phyloP scores from a whole-genome alignment of 2,888 invertebrate species.

The Metallyticus violacea region DNA sequence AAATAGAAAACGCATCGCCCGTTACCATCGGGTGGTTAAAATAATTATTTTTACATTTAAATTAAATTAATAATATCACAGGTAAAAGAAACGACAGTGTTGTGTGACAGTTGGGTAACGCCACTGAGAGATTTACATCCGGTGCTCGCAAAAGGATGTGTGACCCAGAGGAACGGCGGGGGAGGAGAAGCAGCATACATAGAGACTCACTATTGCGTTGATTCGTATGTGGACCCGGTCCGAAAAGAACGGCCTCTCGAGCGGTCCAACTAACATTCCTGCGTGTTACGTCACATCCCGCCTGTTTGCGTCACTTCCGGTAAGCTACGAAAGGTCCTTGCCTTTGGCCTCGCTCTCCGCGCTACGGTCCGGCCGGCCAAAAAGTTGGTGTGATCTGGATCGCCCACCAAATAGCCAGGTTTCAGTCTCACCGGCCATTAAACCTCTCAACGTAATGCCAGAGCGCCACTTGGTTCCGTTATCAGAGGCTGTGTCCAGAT shows the following conservation, averaged over 20 bases:
- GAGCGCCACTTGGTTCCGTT: no score
- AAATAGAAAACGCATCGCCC: no score
- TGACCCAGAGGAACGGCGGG: background rate
- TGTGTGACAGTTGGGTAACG: background rate
- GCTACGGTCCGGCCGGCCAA: background rate
- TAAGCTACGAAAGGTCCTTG: slow-evolving; percentile 12
- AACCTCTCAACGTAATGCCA: no score
- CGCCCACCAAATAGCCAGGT: no score
- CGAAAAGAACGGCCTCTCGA: no score
- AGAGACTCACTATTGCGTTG: background rate
- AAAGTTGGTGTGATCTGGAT: background rate
- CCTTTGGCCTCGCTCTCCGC: background rate
- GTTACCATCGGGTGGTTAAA: no score
- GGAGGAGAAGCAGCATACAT: background rate
- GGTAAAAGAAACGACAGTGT: no score
- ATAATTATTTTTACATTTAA: no score
- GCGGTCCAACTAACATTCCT: background rate
- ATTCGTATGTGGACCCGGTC: background rate
- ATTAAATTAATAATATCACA: no score
- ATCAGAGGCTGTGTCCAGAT: no score
- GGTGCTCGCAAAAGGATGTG: no score
- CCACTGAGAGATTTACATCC: background rate
- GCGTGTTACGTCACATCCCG: slow-evolving; percentile 15
- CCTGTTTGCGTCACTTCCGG: slow-evolving; percentile 15
- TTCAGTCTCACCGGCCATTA: no score